Percentiles rank a stretch among this genome's conserved stretches.
These are phyloP conservation scores for Melanargia galathea DNA, from an alignment of 2,888 invertebrate species.

Conservation along the genomic window DNA sequence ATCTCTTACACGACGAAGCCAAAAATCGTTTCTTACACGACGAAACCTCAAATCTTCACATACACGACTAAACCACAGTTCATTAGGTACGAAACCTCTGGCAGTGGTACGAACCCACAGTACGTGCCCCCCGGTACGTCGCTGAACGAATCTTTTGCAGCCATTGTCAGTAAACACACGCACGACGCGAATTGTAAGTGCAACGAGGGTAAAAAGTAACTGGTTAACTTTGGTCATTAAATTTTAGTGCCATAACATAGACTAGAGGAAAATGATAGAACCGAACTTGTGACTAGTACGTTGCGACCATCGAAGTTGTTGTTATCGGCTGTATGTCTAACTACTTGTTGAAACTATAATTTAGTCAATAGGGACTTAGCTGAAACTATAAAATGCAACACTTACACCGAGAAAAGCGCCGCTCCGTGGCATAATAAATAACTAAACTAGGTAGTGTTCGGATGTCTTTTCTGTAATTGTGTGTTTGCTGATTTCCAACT, in stretches of 20 bases:
- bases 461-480: too few relatives aligned
- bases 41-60: constrained; percentile 44
- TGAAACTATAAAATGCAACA: too few relatives aligned
- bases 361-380: neutral
- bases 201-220: constrained; percentile 62
- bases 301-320: too few relatives aligned
- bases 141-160: constrained; percentile 63
- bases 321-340: too few relatives aligned
- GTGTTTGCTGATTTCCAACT: too few relatives aligned
- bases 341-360: neutral
- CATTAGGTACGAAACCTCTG: constrained; percentile 69
- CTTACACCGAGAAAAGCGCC: too few relatives aligned
- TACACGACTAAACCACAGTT: constrained; percentile 58
- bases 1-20: constrained; percentile 58
- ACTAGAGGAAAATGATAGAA: neutral
- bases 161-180: constrained; percentile 58
- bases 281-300: too few relatives aligned
- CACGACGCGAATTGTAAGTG: constrained; percentile 72
- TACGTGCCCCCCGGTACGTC: constrained; percentile 65
- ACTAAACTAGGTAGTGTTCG: too few relatives aligned
- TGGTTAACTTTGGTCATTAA: constrained; percentile 11
- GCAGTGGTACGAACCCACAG: constrained; percentile 67
- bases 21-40: constrained; percentile 45
- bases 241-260: constrained; percentile 60
- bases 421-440: too few relatives aligned